A percentile compares a stretch with the other conserved stretches of the same genome.
Evolutionary conservation across 1,140 invertebrate genomes (phyloP).

Genomic region (Cydia amplana): DNA sequence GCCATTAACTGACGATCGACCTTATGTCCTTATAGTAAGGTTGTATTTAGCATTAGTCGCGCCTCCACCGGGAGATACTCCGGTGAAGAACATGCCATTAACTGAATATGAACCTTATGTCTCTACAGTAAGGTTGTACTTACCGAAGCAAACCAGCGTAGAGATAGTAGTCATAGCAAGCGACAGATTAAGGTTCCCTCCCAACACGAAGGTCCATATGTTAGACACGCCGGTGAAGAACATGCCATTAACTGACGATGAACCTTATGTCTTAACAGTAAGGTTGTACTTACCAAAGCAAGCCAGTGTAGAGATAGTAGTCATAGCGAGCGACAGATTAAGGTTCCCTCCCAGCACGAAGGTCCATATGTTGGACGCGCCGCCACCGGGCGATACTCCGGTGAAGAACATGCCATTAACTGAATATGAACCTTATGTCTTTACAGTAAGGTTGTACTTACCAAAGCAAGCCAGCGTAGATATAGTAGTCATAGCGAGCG

Average conservation of each 20-base stretch:
- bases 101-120: no score
- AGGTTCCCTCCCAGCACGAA: conserved; percentile 93
- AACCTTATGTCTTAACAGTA: no score
- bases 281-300: conserved; percentile 86
- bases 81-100: no score
- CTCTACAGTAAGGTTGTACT: no score
- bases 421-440: no score
- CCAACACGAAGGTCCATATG: conserved; percentile 70
- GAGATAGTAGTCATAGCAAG: conserved; percentile 96
- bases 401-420: no score
- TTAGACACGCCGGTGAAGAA: no score
- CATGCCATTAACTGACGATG: no score
- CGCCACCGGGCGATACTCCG: conserved; percentile 94
- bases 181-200: conserved; percentile 93
- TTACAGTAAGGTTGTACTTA: no score
- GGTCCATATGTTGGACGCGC: conserved; percentile 97
- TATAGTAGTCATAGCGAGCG: conserved; percentile 95
- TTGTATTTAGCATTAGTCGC: conserved; percentile 93
- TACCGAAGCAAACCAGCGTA: conserved; percentile 91
- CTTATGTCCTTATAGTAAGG: no score
- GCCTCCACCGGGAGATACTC: conserved; percentile 94
- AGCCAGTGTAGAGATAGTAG: conserved; percentile 91
- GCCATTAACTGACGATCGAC: no score
- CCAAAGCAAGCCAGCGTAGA: conserved; percentile 92
- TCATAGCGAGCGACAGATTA: conserved; percentile 95